Base-by-base conservation (phyloP, 2,888 invertebrate genomes). In the Athrips mouffetella region DNA sequence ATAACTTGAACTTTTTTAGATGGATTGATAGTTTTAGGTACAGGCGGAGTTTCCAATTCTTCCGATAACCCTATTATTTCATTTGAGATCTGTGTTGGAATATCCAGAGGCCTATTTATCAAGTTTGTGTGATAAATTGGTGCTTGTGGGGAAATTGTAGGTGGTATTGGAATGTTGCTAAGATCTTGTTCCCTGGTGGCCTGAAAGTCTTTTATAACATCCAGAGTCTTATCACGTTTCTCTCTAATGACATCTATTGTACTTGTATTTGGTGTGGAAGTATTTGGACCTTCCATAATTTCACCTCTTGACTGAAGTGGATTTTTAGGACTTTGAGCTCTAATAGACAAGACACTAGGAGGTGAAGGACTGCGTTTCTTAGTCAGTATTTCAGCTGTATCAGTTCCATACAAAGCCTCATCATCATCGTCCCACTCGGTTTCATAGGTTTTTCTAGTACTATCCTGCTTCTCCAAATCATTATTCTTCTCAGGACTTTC, bases 371-470 rank as follows among this genome's bases (percentile, higher is more conserved):
- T 58, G 13, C 50, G 51, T 30, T 55, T 56, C 30, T 54, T 54
- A 5, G 39, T 25, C 39, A 47, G 45, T 13, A 48, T 47, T 33
- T 45, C 49, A 15, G 65, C 69, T 48, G 53, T 50, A 18, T 77
- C 76, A 50, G 71, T 68, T 57, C 75, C 80, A 58, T 89, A 89
- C 20, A 89, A 75, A 48, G 80, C 88, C 54, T 89, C 89, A 59
- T 89, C 89, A 58, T 88, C 88, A 48, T 81, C 86, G 63, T 88
- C 80, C 88, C 88, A 86, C 48, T 77, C 67, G 46, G 69, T 68
- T 57, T 83, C 81, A 59, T 76, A 78, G 30, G 51, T 63, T 72
- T 73, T 80, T 30, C 60, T 65, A 15, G 65, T 57, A 60, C 53
- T 67, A 23, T 74, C 70, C 65, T 63, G 72, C n/a, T 72, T 74